These are phyloP conservation scores for Synergus japonicus DNA, from an alignment of 2,888 invertebrate genomes.

Conservation along the genomic window DNA sequence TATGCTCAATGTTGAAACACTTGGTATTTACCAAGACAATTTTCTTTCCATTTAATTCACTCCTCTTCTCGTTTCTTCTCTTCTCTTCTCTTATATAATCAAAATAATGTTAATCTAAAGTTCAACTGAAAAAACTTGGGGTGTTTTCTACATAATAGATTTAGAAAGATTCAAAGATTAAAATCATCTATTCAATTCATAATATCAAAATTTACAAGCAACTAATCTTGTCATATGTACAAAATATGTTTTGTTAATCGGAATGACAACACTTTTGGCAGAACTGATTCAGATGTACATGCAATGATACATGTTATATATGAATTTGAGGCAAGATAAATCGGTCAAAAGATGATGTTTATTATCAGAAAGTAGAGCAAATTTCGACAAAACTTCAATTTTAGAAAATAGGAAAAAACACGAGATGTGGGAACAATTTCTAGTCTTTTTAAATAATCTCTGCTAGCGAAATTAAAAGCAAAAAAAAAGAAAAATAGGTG, in stretches of 20 bases:
- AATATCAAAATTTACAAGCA: not conserved
- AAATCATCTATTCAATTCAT: too few species aligned
- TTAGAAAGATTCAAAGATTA: too few species aligned
- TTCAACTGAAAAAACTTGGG: too few species aligned
- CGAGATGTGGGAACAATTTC: not conserved
- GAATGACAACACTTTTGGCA: not conserved
- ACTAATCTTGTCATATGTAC: not conserved
- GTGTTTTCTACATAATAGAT: too few species aligned
- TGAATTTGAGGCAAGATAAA: not conserved
- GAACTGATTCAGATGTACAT: not conserved
- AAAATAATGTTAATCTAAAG: not conserved
- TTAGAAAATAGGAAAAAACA: not conserved
- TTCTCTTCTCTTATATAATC: not conserved
- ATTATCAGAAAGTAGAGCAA: not conserved
- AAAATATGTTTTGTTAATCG: not conserved
- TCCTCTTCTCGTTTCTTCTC: not conserved
- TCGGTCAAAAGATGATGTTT: not conserved
- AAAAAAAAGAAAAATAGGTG: too few species aligned
- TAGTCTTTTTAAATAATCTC: not conserved
- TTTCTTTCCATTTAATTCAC: constrained; percentile 18
- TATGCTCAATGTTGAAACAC: constrained; percentile 28
- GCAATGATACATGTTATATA: not conserved
- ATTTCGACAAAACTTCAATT: constrained; percentile 7
- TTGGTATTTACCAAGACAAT: constrained; percentile 20
- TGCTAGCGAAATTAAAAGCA: too few species aligned